Percentiles rank a stretch among this genome's conserved stretches.
These are phyloP conservation scores for Brenthis hecate DNA, from an alignment of 2,888 invertebrate species.

Conservation along the genomic window DNA sequence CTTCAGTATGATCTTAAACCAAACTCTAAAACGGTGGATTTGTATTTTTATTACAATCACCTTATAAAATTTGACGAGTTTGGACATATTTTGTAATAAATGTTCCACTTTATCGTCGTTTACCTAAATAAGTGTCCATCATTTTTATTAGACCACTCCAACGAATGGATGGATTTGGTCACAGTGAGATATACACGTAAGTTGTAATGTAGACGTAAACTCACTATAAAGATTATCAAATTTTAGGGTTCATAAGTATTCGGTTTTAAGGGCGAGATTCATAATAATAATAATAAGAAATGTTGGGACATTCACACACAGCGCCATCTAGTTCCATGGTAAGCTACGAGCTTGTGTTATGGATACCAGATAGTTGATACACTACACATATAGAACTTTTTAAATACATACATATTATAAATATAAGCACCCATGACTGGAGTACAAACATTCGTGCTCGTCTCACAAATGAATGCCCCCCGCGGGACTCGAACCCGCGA, in stretches of 20 bases:
- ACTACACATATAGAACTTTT: too few species aligned
- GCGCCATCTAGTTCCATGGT: too few species aligned
- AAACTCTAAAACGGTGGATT: neutral
- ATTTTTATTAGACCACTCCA: conserved; percentile 18
- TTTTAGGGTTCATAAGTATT: neutral
- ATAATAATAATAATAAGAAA: too few species aligned
- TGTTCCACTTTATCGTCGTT: conserved; percentile 19
- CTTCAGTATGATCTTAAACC: neutral
- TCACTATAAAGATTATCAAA: neutral
- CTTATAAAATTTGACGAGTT: conserved; percentile 17
- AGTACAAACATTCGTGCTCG: too few species aligned
- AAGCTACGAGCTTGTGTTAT: too few species aligned
- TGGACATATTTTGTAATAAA: conserved; percentile 24
- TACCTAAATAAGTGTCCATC: conserved; percentile 25
- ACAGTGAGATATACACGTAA: neutral
- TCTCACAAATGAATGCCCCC: too few species aligned
- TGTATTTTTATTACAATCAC: conserved; percentile 4
- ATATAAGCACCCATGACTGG: too few species aligned
- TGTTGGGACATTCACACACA: too few species aligned
- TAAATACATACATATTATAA: too few species aligned
- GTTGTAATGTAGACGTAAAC: neutral
- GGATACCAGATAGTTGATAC: too few species aligned
- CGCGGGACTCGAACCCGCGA: too few species aligned
- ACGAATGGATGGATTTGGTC: conserved; percentile 4
- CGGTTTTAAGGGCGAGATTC: too few species aligned